Evolutionary conservation across 2,888 invertebrate species (phyloP).

Genomic region (Saturnia japonica): DNA sequence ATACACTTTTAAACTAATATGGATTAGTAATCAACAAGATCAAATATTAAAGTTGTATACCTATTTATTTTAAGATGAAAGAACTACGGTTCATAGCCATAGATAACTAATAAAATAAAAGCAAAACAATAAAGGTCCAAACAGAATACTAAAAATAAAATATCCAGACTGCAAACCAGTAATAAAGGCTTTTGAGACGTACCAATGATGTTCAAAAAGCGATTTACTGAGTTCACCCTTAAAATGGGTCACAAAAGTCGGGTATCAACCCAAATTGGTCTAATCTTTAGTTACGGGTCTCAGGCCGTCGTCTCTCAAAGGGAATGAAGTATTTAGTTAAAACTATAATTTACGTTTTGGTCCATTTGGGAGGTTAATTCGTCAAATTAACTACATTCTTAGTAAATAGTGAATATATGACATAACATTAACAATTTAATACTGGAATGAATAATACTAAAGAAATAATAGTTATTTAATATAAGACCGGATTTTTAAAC

Average conservation of each 20-base stretch:
- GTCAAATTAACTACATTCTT: neutral
- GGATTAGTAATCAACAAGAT: too few species aligned
- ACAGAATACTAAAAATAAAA: neutral
- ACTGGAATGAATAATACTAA: neutral
- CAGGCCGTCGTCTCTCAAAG: slow-evolving; percentile 18
- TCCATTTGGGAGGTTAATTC: neutral
- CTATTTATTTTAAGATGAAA: neutral
- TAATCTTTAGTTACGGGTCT: slow-evolving; percentile 62
- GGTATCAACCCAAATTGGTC: slow-evolving; percentile 61
- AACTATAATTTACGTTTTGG: slow-evolving; percentile 16
- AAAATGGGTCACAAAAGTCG: slow-evolving; percentile 56
- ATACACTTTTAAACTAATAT: too few species aligned
- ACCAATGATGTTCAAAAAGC: slow-evolving; percentile 55
- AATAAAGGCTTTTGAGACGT: slow-evolving; percentile 19
- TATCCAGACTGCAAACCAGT: slow-evolving; percentile 11
- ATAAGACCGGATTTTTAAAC: too few species aligned
- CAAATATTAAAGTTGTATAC: too few species aligned
- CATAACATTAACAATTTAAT: neutral
- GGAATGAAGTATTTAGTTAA: slow-evolving; percentile 10
- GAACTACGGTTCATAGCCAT: neutral
- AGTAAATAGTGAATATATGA: neutral
- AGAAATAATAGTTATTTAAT: neutral
- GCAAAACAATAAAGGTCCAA: neutral
- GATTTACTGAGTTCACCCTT: slow-evolving; percentile 56
- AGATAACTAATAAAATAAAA: neutral